phyloP scores from a whole-genome alignment of 2,113 vertebrate species.

The Scophthalmus maximus region DNA sequence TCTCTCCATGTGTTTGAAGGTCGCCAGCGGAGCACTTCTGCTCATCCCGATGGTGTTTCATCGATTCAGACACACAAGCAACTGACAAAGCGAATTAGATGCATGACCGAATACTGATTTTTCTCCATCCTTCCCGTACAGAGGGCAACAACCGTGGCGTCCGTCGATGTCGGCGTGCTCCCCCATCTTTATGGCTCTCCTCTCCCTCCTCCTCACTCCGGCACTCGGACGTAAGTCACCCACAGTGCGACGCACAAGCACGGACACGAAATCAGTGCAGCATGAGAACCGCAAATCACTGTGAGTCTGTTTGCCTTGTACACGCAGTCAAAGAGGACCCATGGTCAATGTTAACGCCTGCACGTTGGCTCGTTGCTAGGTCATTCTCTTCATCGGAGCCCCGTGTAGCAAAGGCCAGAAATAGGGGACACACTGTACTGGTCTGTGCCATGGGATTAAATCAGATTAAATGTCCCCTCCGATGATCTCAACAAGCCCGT shows the following conservation, averaged over 20 bases:
- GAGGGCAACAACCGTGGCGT: constrained; percentile 54
- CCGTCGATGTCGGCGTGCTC: constrained; percentile 15
- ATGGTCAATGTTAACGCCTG: constrained; percentile 10
- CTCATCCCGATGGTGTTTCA: constrained; percentile 17
- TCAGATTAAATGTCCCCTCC: constrained; percentile 63
- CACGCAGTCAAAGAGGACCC: constrained; percentile 14
- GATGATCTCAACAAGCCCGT: constrained; percentile 49
- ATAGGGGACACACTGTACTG: constrained; percentile 35
- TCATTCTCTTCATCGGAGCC: constrained; percentile 42
- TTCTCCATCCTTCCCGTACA: constrained; percentile 51
- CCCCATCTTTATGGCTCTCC: constrained; percentile 55
- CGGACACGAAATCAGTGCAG: not conserved
- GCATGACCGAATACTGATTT: constrained; percentile 27
- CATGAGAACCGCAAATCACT: not conserved
- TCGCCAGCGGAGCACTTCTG: constrained; percentile 3
- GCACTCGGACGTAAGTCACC: constrained; percentile 79
- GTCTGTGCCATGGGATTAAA: constrained; percentile 60
- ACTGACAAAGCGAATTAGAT: constrained; percentile 32
- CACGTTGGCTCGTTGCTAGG: constrained; percentile 26
- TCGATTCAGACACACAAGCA: constrained; percentile 39
- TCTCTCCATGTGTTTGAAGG: constrained; percentile 1
- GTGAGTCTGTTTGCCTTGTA: constrained; percentile 34
- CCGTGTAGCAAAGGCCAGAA: constrained; percentile 43
- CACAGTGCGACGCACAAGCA: not conserved
- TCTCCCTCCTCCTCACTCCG: constrained; percentile 67